phyloP scores from a whole-genome alignment of 2,888 invertebrate species.

The Tridacna gigas region DNA sequence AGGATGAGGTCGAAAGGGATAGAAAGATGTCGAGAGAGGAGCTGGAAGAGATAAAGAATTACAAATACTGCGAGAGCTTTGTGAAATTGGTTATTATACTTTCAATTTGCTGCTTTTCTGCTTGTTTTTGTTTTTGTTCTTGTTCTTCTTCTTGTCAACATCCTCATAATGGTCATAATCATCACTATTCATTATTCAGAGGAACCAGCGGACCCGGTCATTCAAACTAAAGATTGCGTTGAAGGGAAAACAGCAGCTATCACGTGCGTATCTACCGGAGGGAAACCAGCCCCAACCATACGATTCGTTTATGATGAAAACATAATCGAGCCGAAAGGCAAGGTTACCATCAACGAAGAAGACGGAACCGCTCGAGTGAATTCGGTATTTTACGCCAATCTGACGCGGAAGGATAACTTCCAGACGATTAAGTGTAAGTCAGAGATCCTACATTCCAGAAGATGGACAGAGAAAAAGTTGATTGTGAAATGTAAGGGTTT shows the following conservation, averaged over 20 bases:
- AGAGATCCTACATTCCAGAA: not conserved
- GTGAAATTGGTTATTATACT: no score
- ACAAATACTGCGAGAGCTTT: no score
- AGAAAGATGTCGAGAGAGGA: no score
- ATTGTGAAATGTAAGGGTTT: constrained; percentile 8
- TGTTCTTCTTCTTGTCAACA: no score
- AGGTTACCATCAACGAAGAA: not conserved
- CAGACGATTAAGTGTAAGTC: not conserved
- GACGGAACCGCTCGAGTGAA: constrained; percentile 16
- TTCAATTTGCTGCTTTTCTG: no score
- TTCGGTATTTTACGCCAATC: not conserved
- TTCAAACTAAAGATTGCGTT: not conserved
- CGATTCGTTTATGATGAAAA: not conserved
- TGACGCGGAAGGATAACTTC: not conserved
- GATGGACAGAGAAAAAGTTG: not conserved
- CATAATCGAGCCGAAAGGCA: not conserved
- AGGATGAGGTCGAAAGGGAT: no score
- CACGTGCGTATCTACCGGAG: constrained; percentile 2
- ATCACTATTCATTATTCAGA: not conserved
- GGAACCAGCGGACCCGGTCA: constrained; percentile 2
- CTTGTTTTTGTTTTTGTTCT: no score
- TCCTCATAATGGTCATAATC: no score
- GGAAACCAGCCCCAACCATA: constrained; percentile 8
- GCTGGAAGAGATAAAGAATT: no score
- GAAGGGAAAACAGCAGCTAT: constrained; percentile 4